Evolutionary conservation across 2,797 vertebrate genomes (phyloP).

Genomic region (Acanthis flammea): DNA sequence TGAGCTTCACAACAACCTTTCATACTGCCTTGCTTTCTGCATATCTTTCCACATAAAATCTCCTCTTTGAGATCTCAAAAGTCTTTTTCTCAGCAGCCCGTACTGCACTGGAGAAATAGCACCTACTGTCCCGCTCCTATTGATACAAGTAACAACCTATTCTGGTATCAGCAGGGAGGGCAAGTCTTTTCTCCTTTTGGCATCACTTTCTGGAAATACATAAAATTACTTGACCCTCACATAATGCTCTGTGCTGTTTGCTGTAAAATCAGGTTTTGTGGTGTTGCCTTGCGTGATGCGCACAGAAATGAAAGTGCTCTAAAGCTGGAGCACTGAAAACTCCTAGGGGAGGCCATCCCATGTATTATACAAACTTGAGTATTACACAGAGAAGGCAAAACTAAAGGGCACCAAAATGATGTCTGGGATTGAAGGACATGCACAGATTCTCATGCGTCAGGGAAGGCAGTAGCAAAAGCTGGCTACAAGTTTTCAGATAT

Average conservation of each 20-base stretch:
- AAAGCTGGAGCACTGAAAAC: background rate
- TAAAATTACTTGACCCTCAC: background rate
- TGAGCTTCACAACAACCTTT: background rate
- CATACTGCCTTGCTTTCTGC: background rate
- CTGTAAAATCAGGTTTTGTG: background rate
- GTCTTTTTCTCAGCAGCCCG: background rate
- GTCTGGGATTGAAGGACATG: background rate
- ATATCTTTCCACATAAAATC: background rate
- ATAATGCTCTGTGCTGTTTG: background rate
- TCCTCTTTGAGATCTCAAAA: background rate
- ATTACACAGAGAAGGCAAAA: background rate
- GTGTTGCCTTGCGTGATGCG: background rate
- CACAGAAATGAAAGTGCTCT: background rate
- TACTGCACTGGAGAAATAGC: background rate
- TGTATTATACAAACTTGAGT: background rate
- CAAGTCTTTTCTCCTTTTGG: background rate
- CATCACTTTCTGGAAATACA: background rate
- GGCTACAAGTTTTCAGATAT: background rate
- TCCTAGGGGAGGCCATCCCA: background rate
- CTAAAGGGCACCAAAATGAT: background rate
- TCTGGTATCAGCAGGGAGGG: background rate
- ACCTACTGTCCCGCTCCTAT: background rate
- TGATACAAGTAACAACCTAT: background rate
- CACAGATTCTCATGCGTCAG: background rate
- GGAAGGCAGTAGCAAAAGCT: background rate